Conservation (phyloP, 1,140 invertebrate species). For the Lerema accius region DNA sequence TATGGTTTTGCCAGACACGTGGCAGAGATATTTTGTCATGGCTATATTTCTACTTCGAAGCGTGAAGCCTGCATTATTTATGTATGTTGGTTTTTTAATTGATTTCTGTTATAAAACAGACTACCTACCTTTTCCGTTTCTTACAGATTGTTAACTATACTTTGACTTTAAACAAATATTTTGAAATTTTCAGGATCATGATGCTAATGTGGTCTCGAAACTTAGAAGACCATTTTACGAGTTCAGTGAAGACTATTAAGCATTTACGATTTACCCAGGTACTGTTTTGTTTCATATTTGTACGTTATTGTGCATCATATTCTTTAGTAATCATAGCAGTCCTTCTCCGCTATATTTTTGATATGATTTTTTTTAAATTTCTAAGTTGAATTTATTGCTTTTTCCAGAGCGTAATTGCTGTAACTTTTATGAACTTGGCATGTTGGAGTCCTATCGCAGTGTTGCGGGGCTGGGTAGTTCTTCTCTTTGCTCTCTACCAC, state of each 20-base stretch:
- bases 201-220: slow-evolving; percentile 58
- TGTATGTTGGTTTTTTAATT: slow-evolving; percentile 50
- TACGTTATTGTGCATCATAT: too few species aligned
- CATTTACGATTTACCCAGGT: slow-evolving; percentile 51
- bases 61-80: slow-evolving; percentile 58
- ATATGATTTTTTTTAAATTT: too few species aligned
- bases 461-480: slow-evolving; percentile 47
- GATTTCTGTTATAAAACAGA: too few species aligned
- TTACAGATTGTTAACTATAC: too few species aligned
- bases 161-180: too few species aligned
- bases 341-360: too few species aligned
- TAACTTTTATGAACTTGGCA: slow-evolving; percentile 49
- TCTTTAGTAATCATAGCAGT: too few species aligned
- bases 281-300: neutral
- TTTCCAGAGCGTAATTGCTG: slow-evolving; percentile 51
- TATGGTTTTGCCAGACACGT: slow-evolving; percentile 53
- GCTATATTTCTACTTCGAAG: slow-evolving; percentile 57
- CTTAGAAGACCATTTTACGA: slow-evolving; percentile 44
- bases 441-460: slow-evolving; percentile 56
- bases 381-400: slow-evolving; percentile 6
- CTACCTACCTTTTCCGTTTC: too few species aligned
- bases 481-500: slow-evolving; percentile 38
- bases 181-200: slow-evolving; percentile 50
- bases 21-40: slow-evolving; percentile 51
- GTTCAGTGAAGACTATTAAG: slow-evolving; percentile 37